Conservation (phyloP, 2,797 vertebrate species). For the Lacerta agilis region DNA sequence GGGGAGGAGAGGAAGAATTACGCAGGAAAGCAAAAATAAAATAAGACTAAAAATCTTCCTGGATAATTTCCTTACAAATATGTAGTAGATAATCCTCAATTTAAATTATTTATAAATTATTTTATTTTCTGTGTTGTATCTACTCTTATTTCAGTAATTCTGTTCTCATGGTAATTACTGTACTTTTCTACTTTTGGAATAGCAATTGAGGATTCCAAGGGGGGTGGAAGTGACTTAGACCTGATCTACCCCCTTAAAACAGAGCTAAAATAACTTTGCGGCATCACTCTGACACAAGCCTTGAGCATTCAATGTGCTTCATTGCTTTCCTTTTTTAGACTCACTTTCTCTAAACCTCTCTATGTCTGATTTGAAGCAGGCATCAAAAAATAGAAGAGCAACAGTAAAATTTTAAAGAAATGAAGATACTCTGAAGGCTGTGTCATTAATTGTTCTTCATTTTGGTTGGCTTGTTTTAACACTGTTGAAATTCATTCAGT, state of each 20-base stretch:
- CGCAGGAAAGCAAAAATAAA: background rate
- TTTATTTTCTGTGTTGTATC: background rate
- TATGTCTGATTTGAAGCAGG: background rate
- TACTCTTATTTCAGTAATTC: background rate
- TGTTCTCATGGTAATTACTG: background rate
- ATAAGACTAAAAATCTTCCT: background rate
- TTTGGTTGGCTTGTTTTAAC: background rate
- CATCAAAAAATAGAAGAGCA: background rate
- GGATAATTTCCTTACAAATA: background rate
- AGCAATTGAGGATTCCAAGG: background rate
- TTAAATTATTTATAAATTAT: background rate
- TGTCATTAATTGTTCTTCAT: background rate
- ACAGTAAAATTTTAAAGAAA: background rate
- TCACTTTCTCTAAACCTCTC: background rate
- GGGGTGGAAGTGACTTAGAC: background rate
- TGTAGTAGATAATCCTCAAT: background rate
- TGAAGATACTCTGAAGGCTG: background rate
- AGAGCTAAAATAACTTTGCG: background rate
- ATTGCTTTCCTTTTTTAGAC: slow-evolving; percentile 24
- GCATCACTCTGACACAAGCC: background rate
- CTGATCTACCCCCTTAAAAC: background rate
- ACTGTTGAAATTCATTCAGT: background rate
- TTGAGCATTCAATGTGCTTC: background rate
- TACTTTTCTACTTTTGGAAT: background rate
- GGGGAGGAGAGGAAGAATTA: background rate